Evolutionary conservation across 2,113 vertebrate species (phyloP).

Genomic region (Oophaga pumilio): DNA sequence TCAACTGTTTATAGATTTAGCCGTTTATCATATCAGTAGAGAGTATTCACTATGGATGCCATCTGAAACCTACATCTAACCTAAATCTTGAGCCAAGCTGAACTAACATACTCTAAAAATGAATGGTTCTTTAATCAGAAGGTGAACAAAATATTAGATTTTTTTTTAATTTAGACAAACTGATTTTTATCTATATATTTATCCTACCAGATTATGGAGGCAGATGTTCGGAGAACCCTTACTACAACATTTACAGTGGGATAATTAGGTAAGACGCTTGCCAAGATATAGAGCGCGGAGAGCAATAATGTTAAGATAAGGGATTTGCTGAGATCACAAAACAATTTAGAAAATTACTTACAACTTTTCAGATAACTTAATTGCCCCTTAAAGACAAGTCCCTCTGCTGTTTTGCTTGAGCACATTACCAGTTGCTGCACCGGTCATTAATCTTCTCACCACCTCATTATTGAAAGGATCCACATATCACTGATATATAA

Average conservation of each 20-base stretch:
- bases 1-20: background rate
- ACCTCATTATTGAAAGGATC: slow-evolving; percentile 15
- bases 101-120: background rate
- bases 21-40: too few species aligned
- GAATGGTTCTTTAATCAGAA: background rate
- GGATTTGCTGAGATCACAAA: slow-evolving; percentile 48
- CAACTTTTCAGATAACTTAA: slow-evolving; percentile 45
- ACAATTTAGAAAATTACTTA: slow-evolving; percentile 49
- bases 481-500: background rate
- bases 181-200: background rate
- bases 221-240: slow-evolving; percentile 12
- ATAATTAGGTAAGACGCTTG: slow-evolving; percentile 35
- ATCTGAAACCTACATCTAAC: background rate
- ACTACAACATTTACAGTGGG: slow-evolving; percentile 32
- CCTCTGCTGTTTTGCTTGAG: slow-evolving; percentile 13
- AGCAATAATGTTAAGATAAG: slow-evolving; percentile 36
- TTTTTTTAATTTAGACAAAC: background rate
- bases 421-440: background rate
- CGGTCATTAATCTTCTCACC: slow-evolving; percentile 34
- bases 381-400: slow-evolving; percentile 20
- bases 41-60: background rate
- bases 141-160: background rate
- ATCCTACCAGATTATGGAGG: background rate
- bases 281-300: slow-evolving; percentile 26
- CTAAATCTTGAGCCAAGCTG: background rate